Conservation (phyloP, 23 tunicate species). For the Halocynthia aurantium region DNA sequence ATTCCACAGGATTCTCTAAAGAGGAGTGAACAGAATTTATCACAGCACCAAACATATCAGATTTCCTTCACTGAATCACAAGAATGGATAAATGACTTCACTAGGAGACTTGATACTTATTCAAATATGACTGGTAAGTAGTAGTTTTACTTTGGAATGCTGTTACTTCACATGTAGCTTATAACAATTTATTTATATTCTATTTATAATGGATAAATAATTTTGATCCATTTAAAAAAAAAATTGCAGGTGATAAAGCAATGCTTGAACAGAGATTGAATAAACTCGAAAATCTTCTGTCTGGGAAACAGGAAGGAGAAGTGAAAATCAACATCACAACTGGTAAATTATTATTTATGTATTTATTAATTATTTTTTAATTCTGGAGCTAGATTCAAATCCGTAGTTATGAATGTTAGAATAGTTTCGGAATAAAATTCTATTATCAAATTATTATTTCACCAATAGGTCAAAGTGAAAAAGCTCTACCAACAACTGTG, state of each 20-base stretch:
- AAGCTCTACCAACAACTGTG: slow-evolving; percentile 46
- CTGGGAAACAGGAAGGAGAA: slow-evolving; percentile 72
- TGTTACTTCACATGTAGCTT: too few relatives aligned
- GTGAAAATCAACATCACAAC: slow-evolving; percentile 60
- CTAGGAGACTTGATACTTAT: slow-evolving; percentile 49
- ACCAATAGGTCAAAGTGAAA: slow-evolving; percentile 63
- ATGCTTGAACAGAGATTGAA: slow-evolving; percentile 74
- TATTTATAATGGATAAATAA: too few relatives aligned
- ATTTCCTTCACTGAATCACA: slow-evolving; percentile 41
- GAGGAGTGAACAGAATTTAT: slow-evolving; percentile 56
- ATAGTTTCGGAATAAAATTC: too few relatives aligned
- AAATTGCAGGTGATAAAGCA: slow-evolving; percentile 52
- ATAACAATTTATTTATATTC: too few relatives aligned
- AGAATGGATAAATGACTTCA: slow-evolving; percentile 73
- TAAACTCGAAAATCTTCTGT: slow-evolving; percentile 42
- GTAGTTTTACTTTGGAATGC: too few relatives aligned
- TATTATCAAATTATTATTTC: too few relatives aligned
- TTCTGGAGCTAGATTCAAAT: too few relatives aligned
- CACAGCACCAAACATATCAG: slow-evolving; percentile 64
- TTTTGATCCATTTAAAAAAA: too few relatives aligned
- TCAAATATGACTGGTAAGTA: slow-evolving; percentile 33
- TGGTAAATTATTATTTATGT: slow-evolving; percentile 46
- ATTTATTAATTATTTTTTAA: too few relatives aligned
- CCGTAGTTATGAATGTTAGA: too few relatives aligned
- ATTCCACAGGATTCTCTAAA: slow-evolving; percentile 38